Conservation (phyloP, 2,113 vertebrate genomes). For the Ursus arctos region DNA sequence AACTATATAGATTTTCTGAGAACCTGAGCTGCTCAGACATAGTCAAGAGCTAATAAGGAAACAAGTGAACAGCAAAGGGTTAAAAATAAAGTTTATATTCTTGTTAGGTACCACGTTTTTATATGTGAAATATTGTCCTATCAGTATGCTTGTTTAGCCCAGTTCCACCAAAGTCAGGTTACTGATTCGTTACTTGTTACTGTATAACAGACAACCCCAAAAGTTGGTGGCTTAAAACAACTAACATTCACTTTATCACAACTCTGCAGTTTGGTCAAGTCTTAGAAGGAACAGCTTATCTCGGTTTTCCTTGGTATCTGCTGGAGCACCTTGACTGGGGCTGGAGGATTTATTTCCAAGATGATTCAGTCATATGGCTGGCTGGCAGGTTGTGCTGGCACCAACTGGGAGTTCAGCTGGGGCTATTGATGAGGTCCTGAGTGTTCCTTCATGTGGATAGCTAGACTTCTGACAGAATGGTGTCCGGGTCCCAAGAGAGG, state of each 20-base stretch:
- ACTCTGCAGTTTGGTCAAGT: background rate
- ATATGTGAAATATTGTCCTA: background rate
- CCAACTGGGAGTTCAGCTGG: background rate
- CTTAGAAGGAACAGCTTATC: background rate
- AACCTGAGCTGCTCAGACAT: background rate
- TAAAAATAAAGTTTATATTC: background rate
- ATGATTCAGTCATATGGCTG: background rate
- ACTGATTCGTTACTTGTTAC: slow-evolving; percentile 27
- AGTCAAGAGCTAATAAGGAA: background rate
- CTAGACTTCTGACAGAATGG: background rate
- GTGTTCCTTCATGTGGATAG: background rate
- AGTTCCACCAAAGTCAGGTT: background rate
- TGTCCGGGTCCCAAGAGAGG: background rate
- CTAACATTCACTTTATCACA: background rate
- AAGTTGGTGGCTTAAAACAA: background rate
- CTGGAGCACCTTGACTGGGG: background rate
- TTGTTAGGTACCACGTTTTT: background rate
- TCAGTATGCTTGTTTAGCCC: background rate
- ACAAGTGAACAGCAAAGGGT: background rate
- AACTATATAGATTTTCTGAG: background rate
- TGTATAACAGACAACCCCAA: background rate
- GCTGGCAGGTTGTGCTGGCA: background rate
- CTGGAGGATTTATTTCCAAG: slow-evolving; percentile 12
- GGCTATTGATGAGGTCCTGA: background rate
- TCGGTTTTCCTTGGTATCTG: background rate